phyloP scores from a whole-genome alignment of 37 sponge, comb jelly and placozoan species.

The Bolinopsis microptera region DNA sequence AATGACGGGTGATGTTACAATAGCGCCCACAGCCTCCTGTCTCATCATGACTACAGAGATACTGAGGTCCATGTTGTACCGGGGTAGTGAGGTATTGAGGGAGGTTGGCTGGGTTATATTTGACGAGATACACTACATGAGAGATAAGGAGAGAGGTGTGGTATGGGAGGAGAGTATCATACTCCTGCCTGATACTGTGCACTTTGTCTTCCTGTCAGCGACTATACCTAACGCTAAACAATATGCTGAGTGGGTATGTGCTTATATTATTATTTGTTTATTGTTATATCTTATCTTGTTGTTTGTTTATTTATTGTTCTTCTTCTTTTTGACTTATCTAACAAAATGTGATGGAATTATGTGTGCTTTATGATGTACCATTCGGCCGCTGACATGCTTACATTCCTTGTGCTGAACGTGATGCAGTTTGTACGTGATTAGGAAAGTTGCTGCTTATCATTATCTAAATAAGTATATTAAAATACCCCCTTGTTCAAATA shows the following conservation, averaged over 20 bases:
- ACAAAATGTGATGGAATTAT: too few relatives aligned
- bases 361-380: too few relatives aligned
- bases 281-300: too few relatives aligned
- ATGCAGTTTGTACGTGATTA: too few relatives aligned
- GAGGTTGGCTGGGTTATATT: slow-evolving; percentile 90
- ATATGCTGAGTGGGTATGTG: slow-evolving; percentile 97
- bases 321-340: too few relatives aligned
- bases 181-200: slow-evolving; percentile 93
- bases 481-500: too few relatives aligned
- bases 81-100: slow-evolving; percentile 96
- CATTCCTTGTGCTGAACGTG: too few relatives aligned
- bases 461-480: too few relatives aligned
- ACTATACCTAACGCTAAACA: slow-evolving; percentile 97
- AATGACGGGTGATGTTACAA: slow-evolving; percentile 98
- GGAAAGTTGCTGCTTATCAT: too few relatives aligned
- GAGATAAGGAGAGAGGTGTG: slow-evolving; percentile 89
- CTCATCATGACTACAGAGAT: slow-evolving; percentile 97
- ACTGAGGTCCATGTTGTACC: slow-evolving; percentile 89
- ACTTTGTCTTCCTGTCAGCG: slow-evolving; percentile 97
- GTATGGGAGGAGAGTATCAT: slow-evolving; percentile 99
- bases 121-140: slow-evolving; percentile 46
- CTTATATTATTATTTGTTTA: background rate
- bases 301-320: too few relatives aligned
- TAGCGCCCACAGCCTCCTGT: slow-evolving; percentile 90
- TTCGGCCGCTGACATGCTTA: too few relatives aligned